Evolutionary conservation across 2,888 invertebrate genomes (phyloP).

Genomic region (Sinohyriopsis cumingii): DNA sequence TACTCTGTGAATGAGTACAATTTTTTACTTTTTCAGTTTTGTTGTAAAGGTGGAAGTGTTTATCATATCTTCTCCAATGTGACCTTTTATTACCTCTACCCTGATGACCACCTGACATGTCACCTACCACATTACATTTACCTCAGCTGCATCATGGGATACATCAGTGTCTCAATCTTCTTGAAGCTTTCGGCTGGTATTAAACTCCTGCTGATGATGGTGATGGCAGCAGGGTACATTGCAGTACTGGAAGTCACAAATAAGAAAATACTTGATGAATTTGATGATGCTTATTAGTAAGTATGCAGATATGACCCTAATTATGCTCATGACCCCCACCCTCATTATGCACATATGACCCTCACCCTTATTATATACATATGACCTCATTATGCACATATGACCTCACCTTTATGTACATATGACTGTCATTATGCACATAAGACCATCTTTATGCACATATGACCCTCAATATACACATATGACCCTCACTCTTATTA

Average conservation of each 20-base stretch:
- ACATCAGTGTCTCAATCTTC: conserved; percentile 89
- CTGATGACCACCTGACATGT: conserved; percentile 78
- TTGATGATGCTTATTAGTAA: conserved; percentile 76
- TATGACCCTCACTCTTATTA: no score
- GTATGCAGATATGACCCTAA: conserved; percentile 10
- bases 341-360: no score
- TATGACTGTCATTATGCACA: no score
- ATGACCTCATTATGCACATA: no score
- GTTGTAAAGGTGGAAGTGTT: conserved; percentile 63
- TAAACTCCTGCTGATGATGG: conserved; percentile 83
- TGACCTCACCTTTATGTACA: no score
- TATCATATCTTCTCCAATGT: conserved; percentile 50
- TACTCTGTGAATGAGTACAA: background rate
- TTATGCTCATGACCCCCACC: no score
- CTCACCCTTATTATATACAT: no score
- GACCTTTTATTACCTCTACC: conserved; percentile 32
- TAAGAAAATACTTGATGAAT: conserved; percentile 84
- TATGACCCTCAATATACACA: no score
- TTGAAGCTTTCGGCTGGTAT: conserved; percentile 86
- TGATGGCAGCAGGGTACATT: conserved; percentile 85
- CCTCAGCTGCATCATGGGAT: conserved; percentile 87
- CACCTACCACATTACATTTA: conserved; percentile 87
- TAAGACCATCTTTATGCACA: no score
- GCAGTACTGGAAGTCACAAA: conserved; percentile 88
- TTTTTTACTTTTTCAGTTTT: conserved; percentile 56